These are phyloP conservation scores for Butorides virescens DNA, from an alignment of 2,113 vertebrate species.

Conservation along the genomic window DNA sequence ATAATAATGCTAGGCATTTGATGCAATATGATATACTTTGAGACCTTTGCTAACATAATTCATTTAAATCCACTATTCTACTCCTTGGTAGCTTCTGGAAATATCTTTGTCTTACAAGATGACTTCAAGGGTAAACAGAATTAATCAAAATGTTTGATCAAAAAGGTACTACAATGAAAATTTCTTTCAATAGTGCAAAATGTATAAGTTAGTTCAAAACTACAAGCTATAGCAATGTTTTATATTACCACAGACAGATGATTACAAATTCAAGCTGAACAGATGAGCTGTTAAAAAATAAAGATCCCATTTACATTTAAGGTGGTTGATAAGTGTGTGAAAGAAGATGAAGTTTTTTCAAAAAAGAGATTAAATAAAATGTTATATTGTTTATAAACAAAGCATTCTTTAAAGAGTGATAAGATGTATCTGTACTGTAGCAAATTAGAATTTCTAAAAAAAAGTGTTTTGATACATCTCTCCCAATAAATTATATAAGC, in stretches of 20 bases:
- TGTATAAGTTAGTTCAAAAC: background rate
- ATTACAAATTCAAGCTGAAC: constrained; percentile 12
- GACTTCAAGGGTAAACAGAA: background rate
- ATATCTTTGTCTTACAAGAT: background rate
- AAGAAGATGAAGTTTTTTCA: background rate
- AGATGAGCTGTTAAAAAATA: constrained; percentile 22
- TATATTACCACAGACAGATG: background rate
- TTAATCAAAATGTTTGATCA: background rate
- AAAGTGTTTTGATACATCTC: background rate
- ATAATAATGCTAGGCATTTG: background rate
- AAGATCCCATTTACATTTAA: background rate
- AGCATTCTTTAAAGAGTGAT: background rate
- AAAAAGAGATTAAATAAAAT: background rate
- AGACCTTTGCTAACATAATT: background rate
- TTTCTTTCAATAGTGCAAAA: background rate
- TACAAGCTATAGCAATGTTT: background rate
- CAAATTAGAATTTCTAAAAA: background rate
- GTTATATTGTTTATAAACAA: background rate
- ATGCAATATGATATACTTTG: background rate
- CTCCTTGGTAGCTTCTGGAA: background rate
- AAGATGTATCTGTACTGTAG: background rate
- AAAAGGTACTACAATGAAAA: background rate
- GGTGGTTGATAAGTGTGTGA: background rate
- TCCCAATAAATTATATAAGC: background rate
- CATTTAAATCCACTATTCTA: background rate